Percentiles rank a stretch among this genome's conserved stretches.
Conservation (phyloP, 2,113 vertebrate species). For the Pycnonotus jocosus region DNA sequence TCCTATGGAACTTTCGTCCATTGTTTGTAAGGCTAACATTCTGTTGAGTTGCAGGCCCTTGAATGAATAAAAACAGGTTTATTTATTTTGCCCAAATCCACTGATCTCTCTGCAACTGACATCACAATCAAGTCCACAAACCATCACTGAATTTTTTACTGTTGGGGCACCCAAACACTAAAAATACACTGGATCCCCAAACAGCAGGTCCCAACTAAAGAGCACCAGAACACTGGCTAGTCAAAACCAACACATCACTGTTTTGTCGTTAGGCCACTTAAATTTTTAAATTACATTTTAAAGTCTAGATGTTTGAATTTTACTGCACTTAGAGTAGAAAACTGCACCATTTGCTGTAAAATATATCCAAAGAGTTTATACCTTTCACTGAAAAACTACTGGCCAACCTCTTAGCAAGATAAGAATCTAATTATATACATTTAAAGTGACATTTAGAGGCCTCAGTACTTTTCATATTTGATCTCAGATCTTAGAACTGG, state of each 20-base stretch:
- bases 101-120: neutral
- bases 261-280: neutral
- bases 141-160: neutral
- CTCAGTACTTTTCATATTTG: slow-evolving; percentile 70
- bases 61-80: neutral
- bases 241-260: neutral
- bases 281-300: neutral
- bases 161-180: neutral
- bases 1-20: neutral
- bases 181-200: neutral
- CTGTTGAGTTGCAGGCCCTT: neutral
- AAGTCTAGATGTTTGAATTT: neutral
- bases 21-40: neutral
- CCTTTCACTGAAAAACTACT: neutral
- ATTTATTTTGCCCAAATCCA: neutral
- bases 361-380: neutral
- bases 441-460: slow-evolving; percentile 67
- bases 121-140: neutral
- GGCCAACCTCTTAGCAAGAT: slow-evolving; percentile 47
- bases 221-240: neutral
- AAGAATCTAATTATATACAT: slow-evolving; percentile 69
- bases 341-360: neutral
- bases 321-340: neutral
- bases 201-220: neutral
- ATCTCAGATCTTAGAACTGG: slow-evolving; percentile 60